Base-by-base conservation (phyloP, 2,888 invertebrate genomes). In the Holacanthella duospinosa region DNA sequence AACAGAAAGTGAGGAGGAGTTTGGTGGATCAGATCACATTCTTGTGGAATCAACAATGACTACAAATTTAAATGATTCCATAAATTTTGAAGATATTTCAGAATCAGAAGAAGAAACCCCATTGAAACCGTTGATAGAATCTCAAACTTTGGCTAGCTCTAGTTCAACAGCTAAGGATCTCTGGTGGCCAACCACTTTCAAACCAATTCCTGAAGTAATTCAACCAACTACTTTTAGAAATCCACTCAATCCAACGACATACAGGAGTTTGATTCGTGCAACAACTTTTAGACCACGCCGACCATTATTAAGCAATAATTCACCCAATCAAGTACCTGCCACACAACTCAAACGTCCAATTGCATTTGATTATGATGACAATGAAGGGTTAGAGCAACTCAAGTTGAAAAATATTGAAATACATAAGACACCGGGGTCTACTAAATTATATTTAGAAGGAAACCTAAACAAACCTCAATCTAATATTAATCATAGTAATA, bases 321-420 rank as follows among this genome's bases (percentile, higher is more conserved):
- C 55, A 27, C 29, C 55, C 3, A 55, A 55, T 27, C 27, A 27
- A 29, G 19, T 28, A 12, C 9, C 24, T 19, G 55, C 28, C 25
- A 53, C 54, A 21, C 54, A 27, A 3, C 58, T 53, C 4, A 48
- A 27, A 24, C 29, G 59, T 1, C n/a, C 59, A 27, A 25, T 55
- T 9, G 25, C 53, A 61, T 59, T 68, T 9, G 71, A 68, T 57
- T 66, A 68, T 56, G 69, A 70, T 36, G 72, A 72, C 28, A 61
- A 66, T 25, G 72, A 70, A 9, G 68, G 69, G 9, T 65, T 71
- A 44, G 64, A 62, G 3, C 63, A 71, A 28, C 53, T 71, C 3
- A 71, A 72, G 56, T 44, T 72, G 9, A 72, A 72, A 62, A 72
- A 71, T 59, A 55, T 67, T n/a, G 72, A 72, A 43, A 69, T 72